Evolutionary conservation across 1,140 invertebrate species (phyloP), one percentile per base, ranked within the genome.

Genomic region (Akabosia matsudoensis): DNA sequence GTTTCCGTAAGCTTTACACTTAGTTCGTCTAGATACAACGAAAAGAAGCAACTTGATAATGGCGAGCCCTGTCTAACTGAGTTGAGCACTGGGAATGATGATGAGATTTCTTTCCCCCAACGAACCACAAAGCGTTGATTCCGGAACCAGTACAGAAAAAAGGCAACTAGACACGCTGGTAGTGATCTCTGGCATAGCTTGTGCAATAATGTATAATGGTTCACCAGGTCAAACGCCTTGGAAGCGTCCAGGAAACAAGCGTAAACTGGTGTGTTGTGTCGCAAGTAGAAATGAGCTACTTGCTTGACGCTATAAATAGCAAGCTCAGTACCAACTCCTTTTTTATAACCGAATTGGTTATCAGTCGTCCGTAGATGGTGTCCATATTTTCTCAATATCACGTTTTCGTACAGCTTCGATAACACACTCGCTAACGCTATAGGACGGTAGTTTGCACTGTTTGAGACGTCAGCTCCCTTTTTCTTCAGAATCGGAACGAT

Each of bases 291-390:
- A 31, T 16, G 14, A 26, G 31, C 31, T 26, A 70, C 13, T 70
- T 70, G 67, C 31, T 31, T 70, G 1, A 70, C 24, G 18, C 7
- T 2, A n/a, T 28, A 70, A 16, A 70, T 30, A 26, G 24, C 24
- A 13, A 30, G 28, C 67, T 70, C 67, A 70, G 24, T 30, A 7
- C 67, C 67, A 1, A 70, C 4, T 70, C 4, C 14, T 31, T 30
- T 24, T 31, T 70, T 70, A 70, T 30, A 70, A 4, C 67, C 67
- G 31, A 26, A 70, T 31, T 70, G 67, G 4, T 16, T 30, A 70
- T 30, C 28, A 16, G 22, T 3, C 14, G 67, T 70, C 28, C n/a
- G 10, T 64, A 64, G 56, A 4, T 24, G 28, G 28, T n/a, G 28
- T 3, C n/a, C n/a, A n/a, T n/a, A n/a, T n/a, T n/a, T n/a, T n/a